Conservation (phyloP, 2,797 vertebrate species). For the Pyrocephalus nanus region DNA sequence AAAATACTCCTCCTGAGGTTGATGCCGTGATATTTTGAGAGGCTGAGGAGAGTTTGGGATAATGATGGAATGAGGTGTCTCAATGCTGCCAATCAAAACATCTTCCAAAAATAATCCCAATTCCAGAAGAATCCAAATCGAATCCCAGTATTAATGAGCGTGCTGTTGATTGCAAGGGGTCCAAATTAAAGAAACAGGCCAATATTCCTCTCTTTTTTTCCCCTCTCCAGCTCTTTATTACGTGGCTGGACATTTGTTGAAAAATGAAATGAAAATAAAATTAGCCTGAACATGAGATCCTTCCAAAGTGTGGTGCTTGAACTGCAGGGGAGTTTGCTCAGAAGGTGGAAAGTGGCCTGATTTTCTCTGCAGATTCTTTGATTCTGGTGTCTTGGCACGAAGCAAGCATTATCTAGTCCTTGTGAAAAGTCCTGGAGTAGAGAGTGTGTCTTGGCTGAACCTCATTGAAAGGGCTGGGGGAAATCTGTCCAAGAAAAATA, state of each 20-base stretch:
- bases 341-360: not conserved
- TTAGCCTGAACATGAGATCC: not conserved
- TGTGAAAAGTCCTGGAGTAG: not conserved
- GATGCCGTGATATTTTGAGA: not conserved
- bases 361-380: not conserved
- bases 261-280: not conserved
- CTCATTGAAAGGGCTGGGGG: not conserved
- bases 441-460: slow-evolving; percentile 38
- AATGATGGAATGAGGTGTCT: not conserved
- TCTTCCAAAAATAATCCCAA: not conserved
- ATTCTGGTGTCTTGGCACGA: not conserved
- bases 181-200: not conserved
- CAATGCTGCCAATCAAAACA: slow-evolving; percentile 11
- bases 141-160: not conserved
- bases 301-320: not conserved
- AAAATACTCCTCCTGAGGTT: not conserved
- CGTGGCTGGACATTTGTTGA: not conserved
- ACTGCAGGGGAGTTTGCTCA: not conserved
- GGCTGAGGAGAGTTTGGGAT: not conserved
- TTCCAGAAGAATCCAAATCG: not conserved
- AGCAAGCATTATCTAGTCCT: not conserved
- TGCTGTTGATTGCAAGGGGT: not conserved
- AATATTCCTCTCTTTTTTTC: not conserved
- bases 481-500: slow-evolving; percentile 11
- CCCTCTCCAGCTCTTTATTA: not conserved